Percentiles rank a stretch among this genome's conserved stretches.
phyloP scores from a whole-genome alignment of 2,113 vertebrate genomes.

The Mormyrus iriodes region DNA sequence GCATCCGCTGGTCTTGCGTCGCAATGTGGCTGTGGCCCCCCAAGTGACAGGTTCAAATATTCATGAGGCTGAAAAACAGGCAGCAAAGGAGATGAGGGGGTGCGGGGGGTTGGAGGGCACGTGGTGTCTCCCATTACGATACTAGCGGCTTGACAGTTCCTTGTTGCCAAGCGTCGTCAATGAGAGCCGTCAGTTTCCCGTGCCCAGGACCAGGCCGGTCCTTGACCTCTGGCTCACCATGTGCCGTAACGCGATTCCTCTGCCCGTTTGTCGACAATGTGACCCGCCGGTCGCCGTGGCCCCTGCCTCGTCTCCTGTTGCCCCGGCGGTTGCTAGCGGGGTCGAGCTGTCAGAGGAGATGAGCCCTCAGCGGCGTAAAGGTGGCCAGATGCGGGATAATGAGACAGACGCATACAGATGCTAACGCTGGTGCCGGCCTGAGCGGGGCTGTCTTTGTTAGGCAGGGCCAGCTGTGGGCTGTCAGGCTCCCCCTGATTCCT shows the following conservation, averaged over 20 bases:
- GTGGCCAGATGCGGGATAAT: conserved; percentile 82
- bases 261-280: neutral
- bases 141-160: neutral
- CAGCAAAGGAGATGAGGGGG: neutral
- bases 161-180: conserved; percentile 13
- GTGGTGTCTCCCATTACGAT: neutral
- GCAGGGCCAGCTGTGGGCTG: conserved; percentile 71
- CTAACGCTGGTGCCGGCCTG: conserved; percentile 74
- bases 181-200: neutral
- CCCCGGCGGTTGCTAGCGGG: conserved; percentile 25
- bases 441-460: conserved; percentile 66
- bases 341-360: conserved; percentile 77
- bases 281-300: neutral
- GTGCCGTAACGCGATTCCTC: neutral
- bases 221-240: neutral
- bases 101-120: neutral
- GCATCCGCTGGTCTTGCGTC: neutral
- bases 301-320: conserved; percentile 20
- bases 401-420: conserved; percentile 74
- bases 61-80: conserved; percentile 9
- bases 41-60: conserved; percentile 18
- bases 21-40: neutral
- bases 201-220: neutral
- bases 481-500: conserved; percentile 75
- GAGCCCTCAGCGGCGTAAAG: conserved; percentile 65